Evolutionary conservation across 2,797 vertebrate genomes (phyloP), one percentile per base, ranked within the genome.

Genomic region (Microcaecilia unicolor): DNA sequence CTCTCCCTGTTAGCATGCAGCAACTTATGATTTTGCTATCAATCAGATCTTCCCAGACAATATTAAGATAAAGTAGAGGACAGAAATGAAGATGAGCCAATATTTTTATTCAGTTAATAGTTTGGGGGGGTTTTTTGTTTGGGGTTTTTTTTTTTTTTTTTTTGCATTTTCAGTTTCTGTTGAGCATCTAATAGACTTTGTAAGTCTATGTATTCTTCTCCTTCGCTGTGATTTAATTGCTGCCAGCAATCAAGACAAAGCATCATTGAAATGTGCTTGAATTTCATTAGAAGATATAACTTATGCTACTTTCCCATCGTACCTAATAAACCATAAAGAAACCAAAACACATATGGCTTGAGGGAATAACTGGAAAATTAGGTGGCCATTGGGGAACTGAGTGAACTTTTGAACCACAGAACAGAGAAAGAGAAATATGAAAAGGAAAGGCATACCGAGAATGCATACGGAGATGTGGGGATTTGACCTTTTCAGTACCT

Each of bases 261-360:
- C 78, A 78, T 83, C 78, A 75, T 60, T 76, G 73, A 84, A 83
- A 72, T 80, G 74, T 78, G 76, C 72, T 77, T 80, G 81, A 78
- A 86, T 86, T 86, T 85, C 81, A 85, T 85, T 85, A 86, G 72
- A 79, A 80, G 76, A 82, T 83, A 82, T 81, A 86, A 85, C 78
- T 85, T 83, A 84, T 81, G 81, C 76, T 80, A 82, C 83, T 86
- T 84, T 81, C 72, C 72, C 85, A 81, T 78, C 74, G 76, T 83
- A 85, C 74, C 76, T 84, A 84, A 87, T 86, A 86, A 87, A 83
- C 78, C 81, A 87, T 87, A 83, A 84, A 84, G 74, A 84, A 86
- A 83, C 76, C 78, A 79, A 87, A 87, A 87, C 76, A 84, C 82
- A 82, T 83, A 81, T 81, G 81, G 82, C 81, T 87, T 80, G 74